Evolutionary conservation across 2,113 vertebrate genomes (phyloP).

Genomic region (Oreocharis arfaki): DNA sequence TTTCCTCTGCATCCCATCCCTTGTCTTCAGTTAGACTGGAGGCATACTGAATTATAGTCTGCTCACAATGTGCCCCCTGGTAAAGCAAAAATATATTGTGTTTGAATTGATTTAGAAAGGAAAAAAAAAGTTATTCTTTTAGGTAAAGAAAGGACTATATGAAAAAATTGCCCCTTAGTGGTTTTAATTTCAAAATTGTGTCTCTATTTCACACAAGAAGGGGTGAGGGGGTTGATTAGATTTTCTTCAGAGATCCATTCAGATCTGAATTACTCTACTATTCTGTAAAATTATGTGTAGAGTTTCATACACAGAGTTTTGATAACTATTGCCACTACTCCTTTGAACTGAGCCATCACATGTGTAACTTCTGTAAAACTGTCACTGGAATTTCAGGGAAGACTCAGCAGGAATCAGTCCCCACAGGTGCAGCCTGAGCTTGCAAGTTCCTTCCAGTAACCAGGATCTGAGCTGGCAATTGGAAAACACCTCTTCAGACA

Average conservation of each 20-base stretch:
- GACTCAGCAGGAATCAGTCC: not conserved
- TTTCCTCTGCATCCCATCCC: not conserved
- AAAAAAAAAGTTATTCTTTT: not conserved
- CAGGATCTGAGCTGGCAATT: not conserved
- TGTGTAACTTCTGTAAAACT: not conserved
- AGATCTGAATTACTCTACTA: not conserved
- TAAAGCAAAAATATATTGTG: not conserved
- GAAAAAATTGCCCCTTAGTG: not conserved
- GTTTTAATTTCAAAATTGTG: not conserved
- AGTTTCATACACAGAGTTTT: not conserved
- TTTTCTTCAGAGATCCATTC: not conserved
- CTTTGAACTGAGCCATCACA: not conserved
- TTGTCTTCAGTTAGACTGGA: not conserved
- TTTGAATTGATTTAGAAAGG: not conserved
- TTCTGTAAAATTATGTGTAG: not conserved
- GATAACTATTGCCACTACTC: not conserved
- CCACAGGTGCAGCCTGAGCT: not conserved
- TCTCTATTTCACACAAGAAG: not conserved
- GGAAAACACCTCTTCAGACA: not conserved
- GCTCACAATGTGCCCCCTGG: accelerated
- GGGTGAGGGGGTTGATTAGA: not conserved
- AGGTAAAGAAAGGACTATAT: not conserved
- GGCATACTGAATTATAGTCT: not conserved
- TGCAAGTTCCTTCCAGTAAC: not conserved
- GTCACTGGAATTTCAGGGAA: not conserved